These are phyloP conservation scores for Pundamilia nyererei DNA, from an alignment of 2,113 vertebrate genomes.

Conservation along the genomic window DNA sequence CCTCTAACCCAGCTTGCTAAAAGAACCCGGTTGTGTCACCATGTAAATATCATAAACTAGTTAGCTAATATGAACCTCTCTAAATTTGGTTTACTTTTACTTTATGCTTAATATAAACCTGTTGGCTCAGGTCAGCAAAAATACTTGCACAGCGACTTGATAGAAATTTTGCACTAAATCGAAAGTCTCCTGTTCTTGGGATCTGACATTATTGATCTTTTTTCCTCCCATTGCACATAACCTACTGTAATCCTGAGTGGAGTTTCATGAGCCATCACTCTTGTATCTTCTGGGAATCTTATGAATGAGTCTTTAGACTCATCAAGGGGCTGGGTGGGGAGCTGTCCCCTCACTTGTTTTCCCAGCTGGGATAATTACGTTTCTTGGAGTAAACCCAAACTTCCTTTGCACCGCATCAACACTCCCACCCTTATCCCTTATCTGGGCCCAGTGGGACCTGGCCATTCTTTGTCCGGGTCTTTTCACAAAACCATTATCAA, in stretches of 20 bases:
- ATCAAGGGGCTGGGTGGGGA: background rate
- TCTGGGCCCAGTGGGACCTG: constrained; percentile 10
- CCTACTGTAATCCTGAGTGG: background rate
- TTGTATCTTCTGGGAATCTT: background rate
- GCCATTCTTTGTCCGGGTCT: constrained; percentile 12
- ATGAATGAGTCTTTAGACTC: background rate
- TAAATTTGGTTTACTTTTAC: background rate
- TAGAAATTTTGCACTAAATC: background rate
- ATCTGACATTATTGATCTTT: background rate
- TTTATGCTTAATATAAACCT: background rate
- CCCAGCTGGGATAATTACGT: constrained; percentile 21
- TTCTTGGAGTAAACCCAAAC: constrained; percentile 31
- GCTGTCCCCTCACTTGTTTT: constrained; percentile 1
- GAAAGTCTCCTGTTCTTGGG: background rate
- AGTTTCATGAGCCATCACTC: background rate
- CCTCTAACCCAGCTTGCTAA: background rate
- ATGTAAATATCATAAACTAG: background rate
- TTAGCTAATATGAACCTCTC: background rate
- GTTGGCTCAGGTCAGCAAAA: background rate
- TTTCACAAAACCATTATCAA: background rate
- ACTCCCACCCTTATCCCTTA: constrained; percentile 45
- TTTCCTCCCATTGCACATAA: background rate
- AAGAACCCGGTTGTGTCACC: background rate
- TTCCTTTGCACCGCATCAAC: background rate
- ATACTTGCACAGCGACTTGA: background rate